A percentile compares a stretch with the other conserved stretches of the same genome.
Conservation (phyloP, 2,113 vertebrate genomes). For the Mesocricetus auratus region DNA sequence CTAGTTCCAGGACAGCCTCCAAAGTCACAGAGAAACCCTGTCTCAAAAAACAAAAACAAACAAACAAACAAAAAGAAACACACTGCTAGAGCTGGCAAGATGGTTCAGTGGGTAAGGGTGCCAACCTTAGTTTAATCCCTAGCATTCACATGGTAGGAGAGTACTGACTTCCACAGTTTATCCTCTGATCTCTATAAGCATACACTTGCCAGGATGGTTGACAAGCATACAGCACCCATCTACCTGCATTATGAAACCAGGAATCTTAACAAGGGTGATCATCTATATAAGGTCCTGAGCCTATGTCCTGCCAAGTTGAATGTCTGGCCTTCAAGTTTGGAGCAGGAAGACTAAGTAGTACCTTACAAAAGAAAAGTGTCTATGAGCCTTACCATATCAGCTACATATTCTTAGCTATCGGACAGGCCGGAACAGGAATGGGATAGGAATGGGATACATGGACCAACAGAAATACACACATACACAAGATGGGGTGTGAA, state of each 20-base stretch:
- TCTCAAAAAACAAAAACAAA: no score
- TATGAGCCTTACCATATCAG: not conserved
- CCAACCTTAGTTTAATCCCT: not conserved
- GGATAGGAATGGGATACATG: not conserved
- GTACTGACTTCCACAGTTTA: not conserved
- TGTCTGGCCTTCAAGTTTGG: accelerated
- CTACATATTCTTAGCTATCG: not conserved
- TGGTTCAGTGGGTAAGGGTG: not conserved
- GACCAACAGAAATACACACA: not conserved
- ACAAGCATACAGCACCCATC: no score
- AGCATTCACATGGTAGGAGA: not conserved
- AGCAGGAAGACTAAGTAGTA: not conserved
- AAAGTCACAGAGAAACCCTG: no score
- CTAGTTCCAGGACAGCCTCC: no score
- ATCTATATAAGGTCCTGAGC: not conserved
- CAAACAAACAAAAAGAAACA: not conserved
- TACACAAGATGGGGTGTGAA: not conserved
- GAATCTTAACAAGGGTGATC: not conserved
- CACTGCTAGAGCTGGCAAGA: not conserved
- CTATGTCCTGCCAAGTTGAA: not conserved
- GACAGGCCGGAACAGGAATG: not conserved
- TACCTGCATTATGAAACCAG: no score
- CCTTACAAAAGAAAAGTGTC: not conserved
- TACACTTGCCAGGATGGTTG: not conserved
- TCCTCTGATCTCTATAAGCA: not conserved